Evolutionary conservation across 2,113 vertebrate genomes (phyloP), one percentile per base, ranked within the genome.

Genomic region (Meles meles): DNA sequence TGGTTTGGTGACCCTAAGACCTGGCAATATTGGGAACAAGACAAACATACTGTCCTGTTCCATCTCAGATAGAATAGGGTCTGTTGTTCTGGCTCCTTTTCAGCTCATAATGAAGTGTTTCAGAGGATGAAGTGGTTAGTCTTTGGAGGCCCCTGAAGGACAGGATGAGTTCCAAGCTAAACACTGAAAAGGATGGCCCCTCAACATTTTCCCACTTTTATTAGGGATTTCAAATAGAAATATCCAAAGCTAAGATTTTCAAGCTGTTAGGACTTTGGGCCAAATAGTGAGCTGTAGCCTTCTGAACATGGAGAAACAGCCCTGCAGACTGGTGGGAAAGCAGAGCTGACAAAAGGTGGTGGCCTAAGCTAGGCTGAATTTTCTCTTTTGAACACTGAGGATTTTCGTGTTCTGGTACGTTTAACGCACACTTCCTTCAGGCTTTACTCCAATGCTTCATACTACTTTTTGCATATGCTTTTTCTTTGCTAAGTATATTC

Each of bases 81-180:
- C 97, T 90, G 84, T 88, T 81, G 83, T 96, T 21, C 77, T 92
- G 87, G 87, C 81, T 88, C 44, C 52, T 37, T 63, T 57, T 87
- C 74, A 93, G 92, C 65, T 87, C 96, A 91, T 83, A 94, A 94
- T 89, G 93, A 97, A 96, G 89, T 96, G 67, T 93, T 97, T 97
- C 52, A 90, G 76, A 96, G 63, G 84, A 94, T 67, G 86, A 93
- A 93, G 42, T 57, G 82, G 52, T 87, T 74, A 88, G 94, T 88
- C 76, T 96, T 77, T n/a, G 67, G 59, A 86, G 84, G 86, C 49
- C 79, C 89, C 96, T 67, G 47, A 83, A 93, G 81, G 89, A 79
- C 76, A 92, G 55, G 81, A 74, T 82, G 77, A 84, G 42, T 95
- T 97, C 94, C 87, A 97, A 97, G 52, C n/a, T 93, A 97, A 98